Evolutionary conservation across 2,888 invertebrate genomes (phyloP).

Genomic region (Spodoptera exigua): DNA sequence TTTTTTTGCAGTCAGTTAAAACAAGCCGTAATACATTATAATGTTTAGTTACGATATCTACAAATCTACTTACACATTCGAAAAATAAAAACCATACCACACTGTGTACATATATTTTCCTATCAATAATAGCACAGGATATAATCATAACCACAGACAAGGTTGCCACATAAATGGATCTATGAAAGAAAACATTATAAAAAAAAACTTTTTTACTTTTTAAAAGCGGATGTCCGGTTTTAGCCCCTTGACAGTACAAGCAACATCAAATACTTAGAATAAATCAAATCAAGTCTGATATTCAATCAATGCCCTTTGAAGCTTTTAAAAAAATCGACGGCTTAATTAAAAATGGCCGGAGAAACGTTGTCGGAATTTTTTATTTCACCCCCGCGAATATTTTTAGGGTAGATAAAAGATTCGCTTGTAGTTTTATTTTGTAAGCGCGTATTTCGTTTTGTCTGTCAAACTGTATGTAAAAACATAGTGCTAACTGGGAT

Average conservation of each 20-base stretch:
- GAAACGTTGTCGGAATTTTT: slow-evolving; percentile 34
- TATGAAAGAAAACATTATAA: not conserved
- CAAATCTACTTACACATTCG: too few relatives aligned
- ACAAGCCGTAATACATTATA: too few relatives aligned
- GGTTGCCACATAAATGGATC: too few relatives aligned
- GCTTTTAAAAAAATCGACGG: slow-evolving; percentile 46
- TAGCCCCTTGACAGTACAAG: too few relatives aligned
- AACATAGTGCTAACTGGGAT: too few relatives aligned
- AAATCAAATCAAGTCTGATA: slow-evolving; percentile 42
- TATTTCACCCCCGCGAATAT: slow-evolving; percentile 25
- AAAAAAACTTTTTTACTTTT: not conserved
- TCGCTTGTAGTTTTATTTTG: not conserved
- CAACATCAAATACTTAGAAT: slow-evolving; percentile 30
- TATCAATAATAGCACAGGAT: too few relatives aligned
- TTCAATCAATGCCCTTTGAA: slow-evolving; percentile 55
- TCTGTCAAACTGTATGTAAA: not conserved
- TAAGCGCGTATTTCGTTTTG: not conserved
- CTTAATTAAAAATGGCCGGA: slow-evolving; percentile 53
- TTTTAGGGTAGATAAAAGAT: slow-evolving; percentile 2
- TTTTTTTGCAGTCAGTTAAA: too few relatives aligned
- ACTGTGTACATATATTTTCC: too few relatives aligned
- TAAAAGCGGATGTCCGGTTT: too few relatives aligned
- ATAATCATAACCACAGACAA: too few relatives aligned
- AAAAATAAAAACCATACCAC: too few relatives aligned
- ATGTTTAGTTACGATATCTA: too few relatives aligned